Evolutionary conservation across 2,888 invertebrate genomes (phyloP), one percentile per base, ranked within the genome.

Genomic region (Drosophila hamatofila): DNA sequence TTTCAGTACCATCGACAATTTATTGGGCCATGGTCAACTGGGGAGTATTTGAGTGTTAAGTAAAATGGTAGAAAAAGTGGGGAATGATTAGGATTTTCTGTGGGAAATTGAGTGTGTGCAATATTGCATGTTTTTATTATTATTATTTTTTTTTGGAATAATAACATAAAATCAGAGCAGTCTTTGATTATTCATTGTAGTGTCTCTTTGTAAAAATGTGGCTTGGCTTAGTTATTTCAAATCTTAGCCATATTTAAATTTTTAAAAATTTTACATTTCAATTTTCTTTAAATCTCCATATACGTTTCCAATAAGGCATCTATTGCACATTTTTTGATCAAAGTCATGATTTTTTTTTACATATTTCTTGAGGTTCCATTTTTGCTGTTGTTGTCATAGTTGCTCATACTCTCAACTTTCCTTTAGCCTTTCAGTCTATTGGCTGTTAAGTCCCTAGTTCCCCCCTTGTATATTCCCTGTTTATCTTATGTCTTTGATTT

Each of bases 21-120:
- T 68, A 69, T 56, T 56, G 44, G 35, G 65, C 70, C 65, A 65
- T 30, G 65, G 65, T 37, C 57, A 35, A 55, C 42, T 44, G 64
- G 35, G 35, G 21, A 9, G n/a, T 33, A 52, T 9, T 42, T 64
- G 30, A 16, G 33, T 14, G 33, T 7, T 27, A 52, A 52, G 27
- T 35, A 18, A 23, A 27, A 18, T 68, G 4, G n/a, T 12, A 21
- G 8, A 14, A 54, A 21, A 21, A 14, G 9, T 35, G 16, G 25
- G 2, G 21, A 25, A 11, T 16, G n/a, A 25, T 12, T 25, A 2
- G 25, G 18, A n/a, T 23, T 63, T 27, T 14, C 14, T 16, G 8
- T 23, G 21, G 42, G 14, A n/a, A 12, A 62, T 18, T 21, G 16
- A 42, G 21, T 39, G 25, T 14, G 27, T 25, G 23, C 44, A 46